Evolutionary conservation across 2,888 invertebrate genomes (phyloP), one percentile per base, ranked within the genome.

Genomic region (Bembecia ichneumoniformis): DNA sequence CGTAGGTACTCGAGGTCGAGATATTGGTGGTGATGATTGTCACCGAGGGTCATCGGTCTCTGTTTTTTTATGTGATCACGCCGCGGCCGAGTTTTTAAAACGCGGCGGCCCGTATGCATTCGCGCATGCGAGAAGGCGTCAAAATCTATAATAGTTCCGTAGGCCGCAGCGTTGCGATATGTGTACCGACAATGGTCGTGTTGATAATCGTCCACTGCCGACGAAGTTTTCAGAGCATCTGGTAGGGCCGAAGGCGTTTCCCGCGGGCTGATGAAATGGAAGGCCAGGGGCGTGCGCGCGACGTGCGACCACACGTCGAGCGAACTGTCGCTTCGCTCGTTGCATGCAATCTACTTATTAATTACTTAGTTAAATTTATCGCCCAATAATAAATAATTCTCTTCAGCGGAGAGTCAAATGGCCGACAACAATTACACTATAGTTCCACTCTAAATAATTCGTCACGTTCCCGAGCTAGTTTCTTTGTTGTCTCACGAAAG

Each of bases 81-180:
- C 75, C 65, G 77, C 80, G 77, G 74, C 79, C 74, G 75, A 81
- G 83, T 84, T 86, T 28, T 28, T 79, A 71, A 80, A 87, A 82
- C 83, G 83, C 82, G 83, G 87, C 82, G 78, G 82, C 71, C 20
- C 81, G 75, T 83, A 83, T 82, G 80, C 77, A 86, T 77, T 82
- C 79, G 84, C 86, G 87, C 87, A 87, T 87, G 87, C 87, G 83
- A 84, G 77, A 71, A 78, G 77, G 77, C 80, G 82, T 87, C 83
- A 82, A 83, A 86, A 86, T 83, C 84, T 84, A 83, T 84, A 84
- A 76, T 84, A 84, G 77, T 82, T 80, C 60, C 66, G 70, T 63
- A 74, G 76, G 77, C 78, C 74, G 70, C 68, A 71, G 67, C 60
- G 73, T 74, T 74, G 74, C 73, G 66, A 72, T 77, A 63, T 67